Evolutionary conservation across 1,140 invertebrate genomes (phyloP), one percentile per base, ranked within the genome.

Genomic region (Hypsibius dujardini): DNA sequence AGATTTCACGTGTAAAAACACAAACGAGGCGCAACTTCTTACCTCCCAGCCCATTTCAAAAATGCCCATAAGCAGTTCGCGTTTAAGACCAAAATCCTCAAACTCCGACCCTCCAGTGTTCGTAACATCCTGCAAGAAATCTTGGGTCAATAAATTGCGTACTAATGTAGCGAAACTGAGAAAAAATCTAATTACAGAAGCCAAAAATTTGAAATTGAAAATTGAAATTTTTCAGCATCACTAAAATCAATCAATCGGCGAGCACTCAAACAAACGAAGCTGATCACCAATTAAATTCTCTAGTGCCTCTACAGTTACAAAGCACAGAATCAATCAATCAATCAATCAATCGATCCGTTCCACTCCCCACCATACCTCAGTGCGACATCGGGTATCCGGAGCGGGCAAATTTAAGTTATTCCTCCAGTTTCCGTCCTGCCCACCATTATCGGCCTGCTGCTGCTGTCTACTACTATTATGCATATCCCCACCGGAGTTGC

Each of bases 31-130:
- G 28, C 28, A 28, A 28, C 28, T 42, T 15, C 62, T 67, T 80
- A 92, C 93, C 79, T 99, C 96, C 96, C 96, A 99, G 69, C 96
- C 96, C 83, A 98, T 98, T 80, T 99, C 96, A 81, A 98, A 99
- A 78, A 99, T 98, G 74, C 95, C 96, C 95, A 98, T 99, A 72
- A 99, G 82, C 75, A 99, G 83, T 82, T 96, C 91, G 76, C 95
- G 84, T 81, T 94, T 95, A 72, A 99, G 83, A 81, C 94, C 97
- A 82, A 96, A 98, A 80, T 99, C 95, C 84, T 98, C 95, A 84
- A 99, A 99, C 80, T 98, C 95, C 84, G 96, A 97, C 76, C 95
- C 95, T 85, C 93, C 90, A 77, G 94, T 97, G 81, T 95, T 90
- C 74, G 95, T 98, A 74, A 98, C 95, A 89, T 98, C 94, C 92